Base-by-base conservation (phyloP, 2,888 invertebrate species). In the Drosophila leonis region DNA sequence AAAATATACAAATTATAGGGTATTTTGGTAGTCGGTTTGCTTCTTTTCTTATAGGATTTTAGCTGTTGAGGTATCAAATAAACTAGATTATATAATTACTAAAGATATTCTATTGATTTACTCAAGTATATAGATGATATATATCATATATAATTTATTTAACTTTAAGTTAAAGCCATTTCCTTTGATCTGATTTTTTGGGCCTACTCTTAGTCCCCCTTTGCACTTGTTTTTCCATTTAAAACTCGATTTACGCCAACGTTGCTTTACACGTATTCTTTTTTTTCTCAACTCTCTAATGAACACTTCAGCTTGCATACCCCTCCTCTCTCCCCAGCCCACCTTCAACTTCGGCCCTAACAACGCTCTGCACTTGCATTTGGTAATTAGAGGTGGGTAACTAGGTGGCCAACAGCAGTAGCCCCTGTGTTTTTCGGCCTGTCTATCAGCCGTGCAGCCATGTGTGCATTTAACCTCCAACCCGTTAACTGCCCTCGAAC, bases 391-490 rank as follows among this genome's bases (percentile, higher is more conserved):
- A 84, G 57, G 57, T 87, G 90, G 79, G 84, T 72, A 80, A 81
- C 83, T 72, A 86, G 83, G 87, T 83, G 83, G 83, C 81, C 78
- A 54, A 44, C 77, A 80, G 72, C 41, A 48, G 66, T 46, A 35
- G 44, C 46, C 63, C 15, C 54, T 18, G 29, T 48, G 15, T 44
- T 37, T 8, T 37, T 54, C 9, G 35, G 57, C 39, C 41, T 82
- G 85, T 85, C 82, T 75, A 71, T 82, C 83, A 88, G 83, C 70
- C 80, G 78, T 62, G 76, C 86, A 90, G 88, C 76, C 83, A 83
- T 90, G 88, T 90, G 88, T 90, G 86, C 90, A 88, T 78, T 68
- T 75, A 76, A 85, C 85, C 78, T 83, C 71, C 54, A 27, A 7
- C 24, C 52, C 52, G 52, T 37, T 52, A 52, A 24, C 33, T 78